Percentiles rank a stretch among this genome's conserved stretches.
Evolutionary conservation across 2,888 invertebrate species (phyloP).

Genomic region (Calameuta pallipes): DNA sequence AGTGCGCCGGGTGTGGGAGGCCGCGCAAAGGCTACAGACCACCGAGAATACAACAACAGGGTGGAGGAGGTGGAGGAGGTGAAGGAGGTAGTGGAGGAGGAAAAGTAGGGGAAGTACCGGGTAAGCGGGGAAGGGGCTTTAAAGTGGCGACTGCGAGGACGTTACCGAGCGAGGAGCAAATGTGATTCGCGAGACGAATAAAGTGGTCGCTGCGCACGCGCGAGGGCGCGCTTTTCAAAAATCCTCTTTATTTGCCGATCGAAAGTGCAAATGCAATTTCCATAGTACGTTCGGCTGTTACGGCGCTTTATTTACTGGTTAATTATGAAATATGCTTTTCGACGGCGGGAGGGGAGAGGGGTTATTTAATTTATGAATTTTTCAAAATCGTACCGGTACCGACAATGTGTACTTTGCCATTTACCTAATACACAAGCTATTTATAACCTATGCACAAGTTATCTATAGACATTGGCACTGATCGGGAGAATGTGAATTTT

Average conservation of each 20-base stretch:
- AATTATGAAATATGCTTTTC: constrained; percentile 34
- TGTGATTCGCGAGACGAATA: neutral
- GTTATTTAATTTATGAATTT: constrained; percentile 25
- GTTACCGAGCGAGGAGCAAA: neutral
- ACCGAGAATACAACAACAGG: neutral
- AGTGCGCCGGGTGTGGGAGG: constrained; percentile 24
- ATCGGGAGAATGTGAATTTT: neutral
- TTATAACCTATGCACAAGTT: neutral
- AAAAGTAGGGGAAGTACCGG: neutral
- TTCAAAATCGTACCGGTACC: neutral
- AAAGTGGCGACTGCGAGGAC: neutral
- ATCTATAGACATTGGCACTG: neutral
- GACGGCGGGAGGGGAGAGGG: neutral
- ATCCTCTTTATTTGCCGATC: neutral
- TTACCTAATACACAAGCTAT: neutral
- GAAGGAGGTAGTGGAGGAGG: too few species aligned
- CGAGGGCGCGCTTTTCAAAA: neutral
- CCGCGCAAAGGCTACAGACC: neutral
- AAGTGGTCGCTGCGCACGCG: neutral
- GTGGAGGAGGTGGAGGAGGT: neutral
- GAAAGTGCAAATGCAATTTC: neutral
- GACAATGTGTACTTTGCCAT: neutral
- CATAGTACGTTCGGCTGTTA: neutral
- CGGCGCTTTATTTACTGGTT: constrained; percentile 27
- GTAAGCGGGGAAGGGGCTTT: neutral